phyloP scores from a whole-genome alignment of 2,888 invertebrate genomes.

The Erebia epiphron region DNA sequence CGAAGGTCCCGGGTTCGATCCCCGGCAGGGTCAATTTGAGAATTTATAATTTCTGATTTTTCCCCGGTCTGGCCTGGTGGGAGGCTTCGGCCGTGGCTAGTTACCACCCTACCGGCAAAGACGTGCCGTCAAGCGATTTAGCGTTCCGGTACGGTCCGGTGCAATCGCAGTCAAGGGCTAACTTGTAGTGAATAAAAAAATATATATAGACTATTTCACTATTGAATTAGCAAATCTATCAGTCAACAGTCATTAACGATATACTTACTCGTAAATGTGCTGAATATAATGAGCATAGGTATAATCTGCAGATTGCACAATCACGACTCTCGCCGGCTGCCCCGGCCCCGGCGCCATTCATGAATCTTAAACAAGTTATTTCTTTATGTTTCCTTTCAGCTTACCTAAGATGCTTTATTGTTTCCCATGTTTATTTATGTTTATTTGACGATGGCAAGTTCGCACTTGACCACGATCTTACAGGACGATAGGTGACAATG shows the following conservation, averaged over 20 bases:
- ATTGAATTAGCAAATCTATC: conserved; percentile 8
- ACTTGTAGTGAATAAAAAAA: no score
- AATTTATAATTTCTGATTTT: no score
- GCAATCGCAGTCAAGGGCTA: no score
- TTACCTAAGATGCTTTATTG: conserved; percentile 37
- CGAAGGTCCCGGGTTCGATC: no score
- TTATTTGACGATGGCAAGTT: not conserved
- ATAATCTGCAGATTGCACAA: conserved; percentile 21
- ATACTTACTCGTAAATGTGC: no score
- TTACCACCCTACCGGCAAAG: no score
- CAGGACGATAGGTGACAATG: not conserved
- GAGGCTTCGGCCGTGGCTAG: no score
- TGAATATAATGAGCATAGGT: conserved; percentile 19
- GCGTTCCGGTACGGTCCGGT: no score
- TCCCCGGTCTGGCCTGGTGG: no score
- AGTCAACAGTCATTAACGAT: conserved; percentile 4
- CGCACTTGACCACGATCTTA: not conserved
- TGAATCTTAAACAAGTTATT: conserved; percentile 37
- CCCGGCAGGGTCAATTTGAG: no score
- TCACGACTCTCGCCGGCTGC: conserved; percentile 21
- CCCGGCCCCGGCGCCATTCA: conserved; percentile 29
- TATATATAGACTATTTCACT: no score
- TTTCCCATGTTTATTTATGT: conserved; percentile 29
- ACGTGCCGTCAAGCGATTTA: no score
- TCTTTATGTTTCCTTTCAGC: conserved; percentile 36